These are phyloP conservation scores for Mastigias papua DNA, from an alignment of 30 jellyfish, hydroid and myxozoan species.

Conservation along the genomic window DNA sequence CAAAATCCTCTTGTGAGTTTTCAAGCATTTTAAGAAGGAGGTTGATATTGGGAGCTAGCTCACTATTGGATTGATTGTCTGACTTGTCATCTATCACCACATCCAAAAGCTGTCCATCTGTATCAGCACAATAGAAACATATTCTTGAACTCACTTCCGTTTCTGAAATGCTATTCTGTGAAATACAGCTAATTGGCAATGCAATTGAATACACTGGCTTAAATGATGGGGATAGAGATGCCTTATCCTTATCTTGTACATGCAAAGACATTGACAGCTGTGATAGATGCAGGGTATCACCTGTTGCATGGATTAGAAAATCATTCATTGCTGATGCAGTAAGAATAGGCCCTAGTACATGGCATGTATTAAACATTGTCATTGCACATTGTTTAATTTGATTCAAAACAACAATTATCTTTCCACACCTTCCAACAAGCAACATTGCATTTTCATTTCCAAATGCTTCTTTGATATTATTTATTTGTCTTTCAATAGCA, in stretches of 20 bases:
- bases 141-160: background rate
- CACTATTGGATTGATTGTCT: background rate
- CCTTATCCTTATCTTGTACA: background rate
- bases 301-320: background rate
- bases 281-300: background rate
- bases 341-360: conserved; percentile 24
- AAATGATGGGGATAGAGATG: background rate
- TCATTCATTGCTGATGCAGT: conserved; percentile 1
- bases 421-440: conserved; percentile 23
- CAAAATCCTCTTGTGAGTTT: background rate
- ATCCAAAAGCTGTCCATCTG: background rate
- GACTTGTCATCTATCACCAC: background rate
- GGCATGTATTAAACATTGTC: background rate
- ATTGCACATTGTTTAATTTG: background rate
- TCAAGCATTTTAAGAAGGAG: background rate
- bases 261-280: background rate
- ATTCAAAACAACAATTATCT: background rate
- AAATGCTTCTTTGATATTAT: background rate
- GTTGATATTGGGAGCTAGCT: background rate
- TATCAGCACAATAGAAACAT: background rate
- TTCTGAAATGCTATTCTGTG: background rate
- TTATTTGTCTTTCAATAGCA: background rate
- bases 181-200: background rate
- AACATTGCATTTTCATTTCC: background rate
- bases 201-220: conserved; percentile 21